phyloP scores from a whole-genome alignment of 2,888 invertebrate species.

The Lochmaea capreae region DNA sequence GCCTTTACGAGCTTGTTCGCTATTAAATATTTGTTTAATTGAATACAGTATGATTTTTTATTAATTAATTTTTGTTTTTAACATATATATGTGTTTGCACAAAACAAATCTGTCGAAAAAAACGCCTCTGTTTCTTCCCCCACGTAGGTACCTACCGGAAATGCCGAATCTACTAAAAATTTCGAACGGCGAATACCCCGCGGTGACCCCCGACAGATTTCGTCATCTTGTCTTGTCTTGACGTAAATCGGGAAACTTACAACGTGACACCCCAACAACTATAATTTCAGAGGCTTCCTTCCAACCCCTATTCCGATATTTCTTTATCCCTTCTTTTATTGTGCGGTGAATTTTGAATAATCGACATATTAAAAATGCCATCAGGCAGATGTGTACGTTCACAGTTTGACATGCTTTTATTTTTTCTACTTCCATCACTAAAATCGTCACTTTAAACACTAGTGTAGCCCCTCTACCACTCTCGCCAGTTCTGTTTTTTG shows the following conservation, averaged over 20 bases:
- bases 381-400: not conserved
- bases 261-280: constrained; percentile 59
- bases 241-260: constrained; percentile 63
- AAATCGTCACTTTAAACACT: too few relatives aligned
- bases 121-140: constrained; percentile 2
- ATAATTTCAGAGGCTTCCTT: constrained; percentile 55
- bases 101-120: not conserved
- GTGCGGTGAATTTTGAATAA: constrained; percentile 18
- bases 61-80: too few relatives aligned
- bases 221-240: constrained; percentile 63
- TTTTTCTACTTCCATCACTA: too few relatives aligned
- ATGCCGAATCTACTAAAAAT: constrained; percentile 40
- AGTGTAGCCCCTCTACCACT: too few relatives aligned
- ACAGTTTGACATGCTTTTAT: too few relatives aligned
- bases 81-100: too few relatives aligned
- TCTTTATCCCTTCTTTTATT: constrained; percentile 17
- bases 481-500: too few relatives aligned
- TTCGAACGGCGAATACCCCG: constrained; percentile 26
- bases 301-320: constrained; percentile 55
- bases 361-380: constrained; percentile 7
- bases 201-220: constrained; percentile 34
- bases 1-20: constrained; percentile 10
- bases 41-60: too few relatives aligned
- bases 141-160: constrained; percentile 25
- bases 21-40: constrained; percentile 7